Conservation (phyloP, 2,113 vertebrate genomes). For the Gnathonemus echidnorhynchus region DNA sequence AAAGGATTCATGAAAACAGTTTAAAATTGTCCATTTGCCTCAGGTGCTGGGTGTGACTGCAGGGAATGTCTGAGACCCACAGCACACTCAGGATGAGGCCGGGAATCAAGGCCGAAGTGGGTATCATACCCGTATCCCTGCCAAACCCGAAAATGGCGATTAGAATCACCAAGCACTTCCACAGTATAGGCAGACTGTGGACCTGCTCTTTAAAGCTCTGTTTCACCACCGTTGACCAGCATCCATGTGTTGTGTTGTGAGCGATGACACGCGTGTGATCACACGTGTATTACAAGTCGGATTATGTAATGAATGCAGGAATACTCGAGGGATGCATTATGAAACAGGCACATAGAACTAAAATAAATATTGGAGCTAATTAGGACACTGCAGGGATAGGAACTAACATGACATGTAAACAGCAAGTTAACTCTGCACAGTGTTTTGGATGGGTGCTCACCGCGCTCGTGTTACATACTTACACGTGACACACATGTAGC, state of each 20-base stretch:
- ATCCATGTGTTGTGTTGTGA: neutral
- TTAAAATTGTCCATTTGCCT: neutral
- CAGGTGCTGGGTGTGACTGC: neutral
- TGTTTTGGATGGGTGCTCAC: neutral
- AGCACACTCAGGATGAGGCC: neutral
- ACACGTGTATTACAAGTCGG: neutral
- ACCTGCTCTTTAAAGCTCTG: neutral
- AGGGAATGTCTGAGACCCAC: neutral
- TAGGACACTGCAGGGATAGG: neutral
- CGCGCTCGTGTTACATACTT: neutral
- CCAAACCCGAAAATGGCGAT: neutral
- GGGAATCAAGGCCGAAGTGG: neutral
- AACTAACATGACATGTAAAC: neutral
- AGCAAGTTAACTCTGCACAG: neutral
- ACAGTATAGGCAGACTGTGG: neutral
- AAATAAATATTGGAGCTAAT: conserved; percentile 5
- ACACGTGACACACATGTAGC: neutral
- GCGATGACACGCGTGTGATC: neutral
- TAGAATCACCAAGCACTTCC: neutral
- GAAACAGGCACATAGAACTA: neutral
- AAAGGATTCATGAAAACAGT: neutral
- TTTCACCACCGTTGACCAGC: neutral
- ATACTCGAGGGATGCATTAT: neutral
- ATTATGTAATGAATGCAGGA: neutral
- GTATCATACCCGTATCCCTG: neutral